Conservation (phyloP, 2,797 vertebrate genomes). For the Nannoperca obscura region DNA sequence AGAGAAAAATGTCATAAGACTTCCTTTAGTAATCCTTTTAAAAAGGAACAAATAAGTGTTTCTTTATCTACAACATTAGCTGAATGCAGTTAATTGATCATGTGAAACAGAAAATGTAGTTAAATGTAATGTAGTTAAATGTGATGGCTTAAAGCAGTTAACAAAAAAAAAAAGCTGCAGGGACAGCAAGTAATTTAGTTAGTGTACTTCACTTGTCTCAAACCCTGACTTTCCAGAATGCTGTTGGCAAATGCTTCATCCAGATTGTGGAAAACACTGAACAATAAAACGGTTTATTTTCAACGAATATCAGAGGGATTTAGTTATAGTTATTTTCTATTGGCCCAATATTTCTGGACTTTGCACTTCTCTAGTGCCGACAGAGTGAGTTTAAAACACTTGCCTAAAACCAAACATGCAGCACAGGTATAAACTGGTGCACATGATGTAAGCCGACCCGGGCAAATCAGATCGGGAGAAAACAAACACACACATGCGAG, state of each 20-base stretch:
- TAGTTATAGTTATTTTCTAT: not conserved
- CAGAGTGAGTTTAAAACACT: slow-evolving; percentile 11
- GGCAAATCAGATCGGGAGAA: not conserved
- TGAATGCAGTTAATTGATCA: slow-evolving; percentile 33
- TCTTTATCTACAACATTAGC: not conserved
- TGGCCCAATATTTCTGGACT: slow-evolving; percentile 18
- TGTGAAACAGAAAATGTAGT: slow-evolving; percentile 24
- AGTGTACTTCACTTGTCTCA: not conserved
- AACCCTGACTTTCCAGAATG: not conserved
- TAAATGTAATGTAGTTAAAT: slow-evolving; percentile 42
- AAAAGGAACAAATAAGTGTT: slow-evolving; percentile 3
- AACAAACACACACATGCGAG: slow-evolving; percentile 15
- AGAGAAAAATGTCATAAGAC: slow-evolving; percentile 14
- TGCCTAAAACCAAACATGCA: slow-evolving; percentile 37
- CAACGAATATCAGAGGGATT: slow-evolving; percentile 5
- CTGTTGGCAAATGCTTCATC: slow-evolving; percentile 3
- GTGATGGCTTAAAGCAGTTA: not conserved
- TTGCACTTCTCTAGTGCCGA: not conserved
- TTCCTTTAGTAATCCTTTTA: not conserved
- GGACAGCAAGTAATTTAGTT: not conserved
- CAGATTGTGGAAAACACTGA: not conserved
- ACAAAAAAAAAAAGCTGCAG: not conserved
- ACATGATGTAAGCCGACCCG: not conserved
- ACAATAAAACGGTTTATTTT: not conserved
- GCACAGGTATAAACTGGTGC: slow-evolving; percentile 17